Percentiles rank a stretch among this genome's conserved stretches.
These are phyloP conservation scores for Puntigrus tetrazona DNA, from an alignment of 2,113 vertebrate species.

Conservation along the genomic window DNA sequence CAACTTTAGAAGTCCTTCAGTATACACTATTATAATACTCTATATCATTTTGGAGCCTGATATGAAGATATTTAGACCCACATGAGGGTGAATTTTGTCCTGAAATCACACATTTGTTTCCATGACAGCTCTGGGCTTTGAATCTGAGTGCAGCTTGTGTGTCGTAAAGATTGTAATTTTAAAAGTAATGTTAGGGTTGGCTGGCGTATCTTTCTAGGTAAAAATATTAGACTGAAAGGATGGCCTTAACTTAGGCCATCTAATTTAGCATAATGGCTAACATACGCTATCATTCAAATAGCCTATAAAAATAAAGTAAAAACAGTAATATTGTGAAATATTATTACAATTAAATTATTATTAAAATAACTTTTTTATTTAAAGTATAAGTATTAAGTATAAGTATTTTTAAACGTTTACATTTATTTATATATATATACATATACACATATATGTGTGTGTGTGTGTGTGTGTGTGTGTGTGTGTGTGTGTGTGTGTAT, in stretches of 20 bases:
- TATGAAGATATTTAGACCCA: not conserved
- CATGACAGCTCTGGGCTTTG: not conserved
- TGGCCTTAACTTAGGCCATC: not conserved
- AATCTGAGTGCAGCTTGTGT: not conserved
- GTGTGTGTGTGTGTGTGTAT: too few species aligned
- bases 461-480: too few species aligned
- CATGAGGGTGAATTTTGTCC: not conserved
- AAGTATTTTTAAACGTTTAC: not conserved
- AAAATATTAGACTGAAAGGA: not conserved
- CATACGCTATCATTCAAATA: not conserved
- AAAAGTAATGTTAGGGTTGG: not conserved
- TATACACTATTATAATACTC: not conserved
- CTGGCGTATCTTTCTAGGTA: not conserved
- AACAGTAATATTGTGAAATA: not conserved
- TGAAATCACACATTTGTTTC: conserved; percentile 3
- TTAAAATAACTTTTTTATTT: not conserved
- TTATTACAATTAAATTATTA: not conserved
- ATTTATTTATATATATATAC: too few species aligned
- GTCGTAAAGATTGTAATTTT: not conserved
- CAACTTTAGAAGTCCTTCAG: not conserved
- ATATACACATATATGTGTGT: too few species aligned
- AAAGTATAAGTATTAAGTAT: not conserved
- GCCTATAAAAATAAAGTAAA: not conserved
- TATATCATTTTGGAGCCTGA: not conserved
- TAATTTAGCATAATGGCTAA: not conserved